These are phyloP conservation scores for Steinernema scapterisci DNA, from an alignment of 2,888 invertebrate genomes.

Conservation along the genomic window DNA sequence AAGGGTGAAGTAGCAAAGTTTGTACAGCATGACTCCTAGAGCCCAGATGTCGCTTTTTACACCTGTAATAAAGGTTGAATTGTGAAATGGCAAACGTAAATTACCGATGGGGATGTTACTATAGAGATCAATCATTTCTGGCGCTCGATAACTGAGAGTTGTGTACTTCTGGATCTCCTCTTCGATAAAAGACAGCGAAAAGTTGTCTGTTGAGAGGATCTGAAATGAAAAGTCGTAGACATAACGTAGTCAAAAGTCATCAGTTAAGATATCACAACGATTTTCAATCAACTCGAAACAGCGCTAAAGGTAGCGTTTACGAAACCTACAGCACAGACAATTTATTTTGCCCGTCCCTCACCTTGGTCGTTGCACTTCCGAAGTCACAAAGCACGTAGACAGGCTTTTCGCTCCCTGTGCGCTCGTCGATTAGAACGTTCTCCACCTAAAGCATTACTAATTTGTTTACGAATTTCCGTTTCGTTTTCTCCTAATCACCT, in stretches of 20 bases:
- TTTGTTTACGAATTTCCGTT: slow-evolving; percentile 12
- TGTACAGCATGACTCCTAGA: slow-evolving; percentile 84
- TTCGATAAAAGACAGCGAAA: slow-evolving; percentile 50
- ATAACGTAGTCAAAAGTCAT: no score
- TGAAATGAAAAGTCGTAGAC: slow-evolving; percentile 69
- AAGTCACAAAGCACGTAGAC: slow-evolving; percentile 86
- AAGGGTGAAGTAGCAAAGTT: slow-evolving; percentile 84
- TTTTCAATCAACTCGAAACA: no score
- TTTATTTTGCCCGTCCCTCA: slow-evolving; percentile 34
- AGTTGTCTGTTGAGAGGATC: slow-evolving; percentile 71
- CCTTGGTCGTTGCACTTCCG: slow-evolving; percentile 86
- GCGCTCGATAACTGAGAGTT: slow-evolving; percentile 84
- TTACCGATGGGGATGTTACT: slow-evolving; percentile 77
- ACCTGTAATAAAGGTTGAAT: slow-evolving; percentile 42
- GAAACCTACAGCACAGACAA: no score
- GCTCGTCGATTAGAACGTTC: slow-evolving; percentile 82
- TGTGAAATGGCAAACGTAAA: not conserved
- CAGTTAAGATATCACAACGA: no score
- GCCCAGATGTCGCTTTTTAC: slow-evolving; percentile 71
- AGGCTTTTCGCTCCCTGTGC: slow-evolving; percentile 72
- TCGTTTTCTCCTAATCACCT: slow-evolving; percentile 72
- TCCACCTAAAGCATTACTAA: slow-evolving; percentile 75
- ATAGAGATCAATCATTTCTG: slow-evolving; percentile 92
- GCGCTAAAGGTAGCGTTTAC: no score
- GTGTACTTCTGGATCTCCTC: slow-evolving; percentile 74